Base-by-base conservation (phyloP, 2,888 invertebrate genomes). In the Diabrotica balteata region DNA sequence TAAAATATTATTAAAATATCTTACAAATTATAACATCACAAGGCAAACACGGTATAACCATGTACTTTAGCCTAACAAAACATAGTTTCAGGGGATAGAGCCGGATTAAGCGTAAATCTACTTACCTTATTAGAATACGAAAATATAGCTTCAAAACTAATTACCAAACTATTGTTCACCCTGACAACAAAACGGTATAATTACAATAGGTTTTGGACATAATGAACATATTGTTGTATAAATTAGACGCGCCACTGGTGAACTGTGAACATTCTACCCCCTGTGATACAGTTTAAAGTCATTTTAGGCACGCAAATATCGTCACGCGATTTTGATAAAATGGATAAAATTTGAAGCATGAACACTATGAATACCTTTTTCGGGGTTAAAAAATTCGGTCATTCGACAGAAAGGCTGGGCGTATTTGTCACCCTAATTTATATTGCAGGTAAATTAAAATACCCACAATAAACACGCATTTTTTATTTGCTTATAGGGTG, bases 281-380 rank as follows among this genome's bases (percentile, higher is more conserved):
- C 74, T 74, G 72, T 75, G 73, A 76, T 77, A 72, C 75, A 77
- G 77, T 77, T 79, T 77, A 73, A 71, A 77, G 73, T 74, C 76
- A 74, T 75, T 78, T 70, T 61, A 55, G 66, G 65, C 79, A 79
- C 79, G 79, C 79, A 74, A 77, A 66, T 66, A 57, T 62, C 58
- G 59, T 71, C 79, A 79, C 79, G 79, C 79, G 74, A 79, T 76
- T 72, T 73, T 57, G 71, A 72, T 72, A 65, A 63, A 71, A 71
- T 71, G 66, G 70, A 72, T 71, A 62, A 68, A 70, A 68, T 63
- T 68, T 61, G 55, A 66, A 42, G 63, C 66, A 69, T 63, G 60
- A 67, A 67, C 52, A 59, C 58, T 22, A 50, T 60, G 64, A 59
- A 63, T 53, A 44, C 49, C 50, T 67, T 46, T 67, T 67, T 67